Evolutionary conservation across 2,888 invertebrate genomes (phyloP), one percentile per base, ranked within the genome.

Genomic region (Gymnosoma rotundatum): DNA sequence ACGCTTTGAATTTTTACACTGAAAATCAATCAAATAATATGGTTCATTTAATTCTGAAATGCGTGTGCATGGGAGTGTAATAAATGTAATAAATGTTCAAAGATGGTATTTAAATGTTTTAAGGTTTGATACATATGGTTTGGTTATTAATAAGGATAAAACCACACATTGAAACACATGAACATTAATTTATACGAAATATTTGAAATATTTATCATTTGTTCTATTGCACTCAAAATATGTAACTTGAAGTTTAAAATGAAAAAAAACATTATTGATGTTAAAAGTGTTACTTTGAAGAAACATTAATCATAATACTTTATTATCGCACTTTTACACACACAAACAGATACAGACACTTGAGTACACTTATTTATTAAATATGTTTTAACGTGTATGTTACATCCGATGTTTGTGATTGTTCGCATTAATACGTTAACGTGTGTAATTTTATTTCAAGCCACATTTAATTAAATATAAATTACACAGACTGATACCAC

Each of bases 401-500:
- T 20, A 12, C 1, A 12, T 42, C 9, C 16, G 21, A 4, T 48
- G 16, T 18, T 38, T 16, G n/a, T 7, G 1, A 61, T 42, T 64
- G 32, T 50, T 64, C 50, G 73, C 63, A 25, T 63, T 56, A 21
- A 54, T 60, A 45, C 45, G 54, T 60, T 32, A 48, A 36, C 20
- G 48, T 60, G 70, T 48, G 48, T 66, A 74, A 79, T 78, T 75
- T 74, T 61, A 61, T 63, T 80, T 76, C 21, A 42, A 70, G 74
- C 78, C 78, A 69, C 52, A 78, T 78, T 74, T 56, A 74, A 69
- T 75, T 80, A 74, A 74, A 80, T 74, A 61, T 54, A 74, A 74
- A 80, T 80, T 80, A 80, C 80, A 80, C 80, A 67, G 74, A 80
- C 75, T 80, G 61, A 48, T 63, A 56, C 61, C 74, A 20, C 61